Percentiles rank a stretch among this genome's conserved stretches.
Evolutionary conservation across 2,888 invertebrate genomes (phyloP).

Genomic region (Neelides folsomi): DNA sequence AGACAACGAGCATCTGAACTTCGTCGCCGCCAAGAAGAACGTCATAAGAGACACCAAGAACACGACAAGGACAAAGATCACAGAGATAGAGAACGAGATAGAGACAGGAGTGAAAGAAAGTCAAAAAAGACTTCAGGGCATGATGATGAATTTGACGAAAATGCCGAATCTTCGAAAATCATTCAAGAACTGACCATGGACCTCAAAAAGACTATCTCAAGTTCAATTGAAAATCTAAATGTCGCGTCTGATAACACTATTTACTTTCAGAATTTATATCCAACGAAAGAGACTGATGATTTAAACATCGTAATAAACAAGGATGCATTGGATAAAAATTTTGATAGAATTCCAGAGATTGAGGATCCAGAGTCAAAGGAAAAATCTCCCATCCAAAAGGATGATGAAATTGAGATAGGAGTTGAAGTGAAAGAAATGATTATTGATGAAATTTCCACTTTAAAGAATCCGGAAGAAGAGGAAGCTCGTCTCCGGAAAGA

Average conservation of each 20-base stretch:
- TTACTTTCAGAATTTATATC: no score
- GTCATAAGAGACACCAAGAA: slow-evolving; percentile 45
- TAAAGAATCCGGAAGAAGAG: slow-evolving; percentile 15
- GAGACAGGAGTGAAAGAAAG: background rate
- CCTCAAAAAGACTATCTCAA: no score
- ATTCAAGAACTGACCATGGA: no score
- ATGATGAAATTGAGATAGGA: background rate
- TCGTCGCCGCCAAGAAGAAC: slow-evolving; percentile 43
- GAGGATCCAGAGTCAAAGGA: no score
- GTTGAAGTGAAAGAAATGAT: slow-evolving; percentile 8
- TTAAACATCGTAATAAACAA: no score
- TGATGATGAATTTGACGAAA: background rate
- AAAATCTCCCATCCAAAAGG: no score
- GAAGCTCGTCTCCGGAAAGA: slow-evolving; percentile 23
- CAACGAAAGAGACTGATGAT: no score
- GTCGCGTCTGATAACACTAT: no score
- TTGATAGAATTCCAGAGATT: no score
- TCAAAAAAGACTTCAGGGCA: background rate
- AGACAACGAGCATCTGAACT: slow-evolving; percentile 48
- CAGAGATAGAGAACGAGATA: slow-evolving; percentile 8
- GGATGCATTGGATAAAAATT: no score
- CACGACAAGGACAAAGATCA: slow-evolving; percentile 36
- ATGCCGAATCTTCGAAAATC: background rate
- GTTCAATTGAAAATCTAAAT: no score
- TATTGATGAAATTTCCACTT: slow-evolving; percentile 9